Evolutionary conservation across 1,140 invertebrate species (phyloP).

Genomic region (Drosophila pachea): DNA sequence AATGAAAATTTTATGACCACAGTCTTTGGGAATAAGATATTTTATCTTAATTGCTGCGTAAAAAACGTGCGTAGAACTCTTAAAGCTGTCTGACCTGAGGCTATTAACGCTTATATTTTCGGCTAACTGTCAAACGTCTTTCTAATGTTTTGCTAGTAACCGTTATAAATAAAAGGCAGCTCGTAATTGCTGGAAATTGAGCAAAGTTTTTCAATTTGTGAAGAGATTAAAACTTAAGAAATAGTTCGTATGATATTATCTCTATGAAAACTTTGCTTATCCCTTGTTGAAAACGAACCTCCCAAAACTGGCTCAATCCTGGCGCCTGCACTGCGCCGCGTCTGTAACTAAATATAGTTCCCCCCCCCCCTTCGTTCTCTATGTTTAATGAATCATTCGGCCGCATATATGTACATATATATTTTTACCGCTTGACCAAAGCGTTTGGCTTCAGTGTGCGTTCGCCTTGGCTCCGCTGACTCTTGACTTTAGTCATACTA

Average conservation of each 20-base stretch:
- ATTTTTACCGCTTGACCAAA: background rate
- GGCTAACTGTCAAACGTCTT: slow-evolving; percentile 36
- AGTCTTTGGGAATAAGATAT: slow-evolving; percentile 32
- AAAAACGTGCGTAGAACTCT: slow-evolving; percentile 24
- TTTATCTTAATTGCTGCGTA: slow-evolving; percentile 34
- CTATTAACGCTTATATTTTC: slow-evolving; percentile 33
- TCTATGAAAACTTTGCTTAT: too few species aligned
- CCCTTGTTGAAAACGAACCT: too few species aligned
- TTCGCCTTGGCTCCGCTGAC: background rate
- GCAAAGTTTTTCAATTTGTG: too few species aligned
- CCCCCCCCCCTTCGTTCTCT: background rate
- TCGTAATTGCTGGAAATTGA: too few species aligned
- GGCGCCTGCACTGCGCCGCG: too few species aligned
- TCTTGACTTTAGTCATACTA: slow-evolving; percentile 43
- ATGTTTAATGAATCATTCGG: background rate
- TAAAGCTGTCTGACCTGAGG: slow-evolving; percentile 31
- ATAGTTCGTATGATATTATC: too few species aligned
- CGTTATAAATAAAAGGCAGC: background rate
- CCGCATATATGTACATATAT: background rate
- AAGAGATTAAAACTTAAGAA: too few species aligned
- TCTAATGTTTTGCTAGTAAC: slow-evolving; percentile 5
- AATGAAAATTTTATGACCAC: slow-evolving; percentile 21
- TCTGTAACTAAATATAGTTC: too few species aligned
- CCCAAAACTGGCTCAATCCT: too few species aligned
- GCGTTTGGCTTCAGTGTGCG: slow-evolving; percentile 32